Percentiles rank a stretch among this genome's conserved stretches.
Conservation (phyloP, 2,113 vertebrate genomes). For the Tetraodon nigroviridis region DNA sequence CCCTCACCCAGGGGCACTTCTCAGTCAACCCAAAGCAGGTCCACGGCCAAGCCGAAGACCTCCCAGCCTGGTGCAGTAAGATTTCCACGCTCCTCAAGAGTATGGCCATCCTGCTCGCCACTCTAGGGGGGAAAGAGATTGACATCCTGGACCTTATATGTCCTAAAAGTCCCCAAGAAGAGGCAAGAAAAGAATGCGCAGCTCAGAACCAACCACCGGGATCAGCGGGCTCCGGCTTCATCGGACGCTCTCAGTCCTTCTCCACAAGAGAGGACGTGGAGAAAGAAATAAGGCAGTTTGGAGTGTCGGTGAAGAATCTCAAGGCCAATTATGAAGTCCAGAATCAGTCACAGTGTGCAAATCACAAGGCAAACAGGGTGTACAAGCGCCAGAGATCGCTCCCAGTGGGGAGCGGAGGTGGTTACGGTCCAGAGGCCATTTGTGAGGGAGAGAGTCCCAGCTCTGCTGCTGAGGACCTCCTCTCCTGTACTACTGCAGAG, state of each 20-base stretch:
- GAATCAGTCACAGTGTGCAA: slow-evolving; percentile 43
- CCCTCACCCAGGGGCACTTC: slow-evolving; percentile 75
- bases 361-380: slow-evolving; percentile 54
- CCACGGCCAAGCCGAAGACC: slow-evolving; percentile 80
- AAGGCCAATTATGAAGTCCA: slow-evolving; percentile 88
- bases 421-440: slow-evolving; percentile 68
- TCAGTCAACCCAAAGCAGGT: slow-evolving; percentile 82
- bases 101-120: slow-evolving; percentile 79
- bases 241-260: slow-evolving; percentile 85
- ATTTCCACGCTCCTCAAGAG: slow-evolving; percentile 82
- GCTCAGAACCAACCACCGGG: slow-evolving; percentile 37
- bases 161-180: slow-evolving; percentile 54
- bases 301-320: slow-evolving; percentile 89
- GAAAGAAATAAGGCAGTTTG: slow-evolving; percentile 87
- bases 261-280: slow-evolving; percentile 86
- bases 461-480: slow-evolving; percentile 26
- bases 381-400: slow-evolving; percentile 79
- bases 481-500: slow-evolving; percentile 32
- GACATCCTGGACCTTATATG: slow-evolving; percentile 76
- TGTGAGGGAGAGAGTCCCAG: slow-evolving; percentile 73
- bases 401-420: slow-evolving; percentile 61
- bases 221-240: slow-evolving; percentile 49
- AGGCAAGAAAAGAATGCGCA: slow-evolving; percentile 38
- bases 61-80: slow-evolving; percentile 82
- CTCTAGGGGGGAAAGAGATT: slow-evolving; percentile 76